phyloP scores from a whole-genome alignment of 2,888 invertebrate genomes.

The Scrobipalpa costella region DNA sequence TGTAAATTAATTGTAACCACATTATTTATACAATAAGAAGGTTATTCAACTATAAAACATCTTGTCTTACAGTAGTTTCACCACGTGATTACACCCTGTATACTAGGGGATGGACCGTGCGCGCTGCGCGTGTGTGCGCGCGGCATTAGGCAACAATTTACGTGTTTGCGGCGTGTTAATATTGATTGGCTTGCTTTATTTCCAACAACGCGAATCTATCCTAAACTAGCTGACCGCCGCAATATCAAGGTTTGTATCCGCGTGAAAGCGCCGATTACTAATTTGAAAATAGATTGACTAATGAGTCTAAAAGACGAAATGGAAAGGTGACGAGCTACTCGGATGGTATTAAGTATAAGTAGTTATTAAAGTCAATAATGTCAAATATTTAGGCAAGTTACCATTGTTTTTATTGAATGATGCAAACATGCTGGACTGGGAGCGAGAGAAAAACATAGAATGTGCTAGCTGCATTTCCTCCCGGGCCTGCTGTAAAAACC shows the following conservation, averaged over 20 bases:
- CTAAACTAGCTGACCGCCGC: slow-evolving; percentile 40
- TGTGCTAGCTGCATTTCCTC: too few relatives aligned
- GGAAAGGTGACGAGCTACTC: not conserved
- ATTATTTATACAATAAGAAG: too few relatives aligned
- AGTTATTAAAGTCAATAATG: not conserved
- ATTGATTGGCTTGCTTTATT: slow-evolving; percentile 82
- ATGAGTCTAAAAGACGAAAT: not conserved
- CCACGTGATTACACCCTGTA: slow-evolving; percentile 54
- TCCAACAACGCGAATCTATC: slow-evolving; percentile 77
- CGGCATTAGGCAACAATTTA: slow-evolving; percentile 81
- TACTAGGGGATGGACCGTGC: slow-evolving; percentile 51
- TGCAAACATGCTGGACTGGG: too few relatives aligned
- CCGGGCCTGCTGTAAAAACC: too few relatives aligned
- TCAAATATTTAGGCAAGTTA: not conserved
- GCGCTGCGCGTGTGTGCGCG: slow-evolving; percentile 61
- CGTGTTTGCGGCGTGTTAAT: slow-evolving; percentile 82
- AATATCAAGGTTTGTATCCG: not conserved
- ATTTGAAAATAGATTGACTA: not conserved
- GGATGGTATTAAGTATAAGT: not conserved
- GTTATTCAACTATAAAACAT: too few relatives aligned
- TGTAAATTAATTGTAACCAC: too few relatives aligned
- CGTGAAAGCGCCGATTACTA: not conserved
- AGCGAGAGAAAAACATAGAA: too few relatives aligned
- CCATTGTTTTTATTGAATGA: not conserved
- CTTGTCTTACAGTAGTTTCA: not conserved